Evolutionary conservation across 2,797 vertebrate species (phyloP).

Genomic region (Diglossa cyanea): DNA sequence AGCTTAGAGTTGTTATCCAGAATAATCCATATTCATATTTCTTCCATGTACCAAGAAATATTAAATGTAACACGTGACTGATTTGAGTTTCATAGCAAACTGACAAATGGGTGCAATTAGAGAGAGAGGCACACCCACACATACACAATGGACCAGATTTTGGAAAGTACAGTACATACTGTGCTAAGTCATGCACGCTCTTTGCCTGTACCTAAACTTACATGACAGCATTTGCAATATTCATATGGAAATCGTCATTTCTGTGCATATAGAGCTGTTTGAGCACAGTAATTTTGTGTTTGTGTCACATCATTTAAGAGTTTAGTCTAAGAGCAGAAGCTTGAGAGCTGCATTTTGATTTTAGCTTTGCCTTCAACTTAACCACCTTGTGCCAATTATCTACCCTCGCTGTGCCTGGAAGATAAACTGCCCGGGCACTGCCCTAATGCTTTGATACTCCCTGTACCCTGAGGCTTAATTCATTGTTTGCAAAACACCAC

Average conservation of each 20-base stretch:
- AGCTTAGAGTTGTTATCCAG: neutral
- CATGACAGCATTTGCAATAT: slow-evolving; percentile 63
- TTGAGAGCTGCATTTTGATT: slow-evolving; percentile 24
- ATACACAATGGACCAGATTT: slow-evolving; percentile 69
- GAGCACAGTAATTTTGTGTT: slow-evolving; percentile 54
- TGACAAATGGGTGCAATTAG: slow-evolving; percentile 70
- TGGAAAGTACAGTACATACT: slow-evolving; percentile 65
- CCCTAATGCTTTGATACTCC: slow-evolving; percentile 65
- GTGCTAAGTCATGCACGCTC: slow-evolving; percentile 59
- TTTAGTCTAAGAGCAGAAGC: slow-evolving; percentile 38
- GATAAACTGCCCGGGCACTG: slow-evolving; percentile 58
- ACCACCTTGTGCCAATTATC: slow-evolving; percentile 59
- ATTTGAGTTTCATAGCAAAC: slow-evolving; percentile 61
- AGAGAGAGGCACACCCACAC: slow-evolving; percentile 64
- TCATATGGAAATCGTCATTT: slow-evolving; percentile 64
- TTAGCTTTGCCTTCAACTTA: slow-evolving; percentile 12
- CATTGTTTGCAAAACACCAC: slow-evolving; percentile 64
- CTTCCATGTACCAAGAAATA: slow-evolving; percentile 49
- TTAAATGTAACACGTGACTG: slow-evolving; percentile 57
- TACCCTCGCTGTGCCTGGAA: slow-evolving; percentile 15
- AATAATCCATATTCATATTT: slow-evolving; percentile 57
- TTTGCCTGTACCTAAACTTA: slow-evolving; percentile 67
- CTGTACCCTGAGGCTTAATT: slow-evolving; percentile 50
- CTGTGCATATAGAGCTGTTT: slow-evolving; percentile 45
- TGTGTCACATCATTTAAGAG: slow-evolving; percentile 46